Conservation (phyloP, 2,113 vertebrate genomes). For the Scomber colias region DNA sequence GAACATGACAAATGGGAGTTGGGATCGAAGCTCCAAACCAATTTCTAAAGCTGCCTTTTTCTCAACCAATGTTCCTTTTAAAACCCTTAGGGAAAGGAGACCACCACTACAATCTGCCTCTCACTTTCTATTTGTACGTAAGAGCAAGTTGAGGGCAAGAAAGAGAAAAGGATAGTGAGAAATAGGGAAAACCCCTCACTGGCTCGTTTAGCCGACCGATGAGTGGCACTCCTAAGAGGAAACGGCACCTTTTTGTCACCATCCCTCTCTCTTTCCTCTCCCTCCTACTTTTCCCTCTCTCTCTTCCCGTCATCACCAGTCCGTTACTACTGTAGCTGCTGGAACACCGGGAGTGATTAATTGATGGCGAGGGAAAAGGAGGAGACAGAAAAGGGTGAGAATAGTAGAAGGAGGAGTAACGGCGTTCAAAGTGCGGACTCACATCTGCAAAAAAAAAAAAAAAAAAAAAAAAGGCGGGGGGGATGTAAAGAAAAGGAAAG, state of each 20-base stretch:
- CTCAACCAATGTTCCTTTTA: slow-evolving; percentile 59
- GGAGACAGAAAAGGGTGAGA: slow-evolving; percentile 50
- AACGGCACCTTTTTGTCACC: slow-evolving; percentile 68
- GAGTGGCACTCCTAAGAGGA: slow-evolving; percentile 65
- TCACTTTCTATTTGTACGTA: slow-evolving; percentile 57
- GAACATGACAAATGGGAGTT: slow-evolving; percentile 76
- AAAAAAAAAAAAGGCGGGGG: not conserved
- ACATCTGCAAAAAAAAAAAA: slow-evolving; percentile 36
- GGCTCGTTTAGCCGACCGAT: slow-evolving; percentile 38
- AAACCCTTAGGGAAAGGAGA: slow-evolving; percentile 52
- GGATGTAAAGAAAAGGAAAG: slow-evolving; percentile 56
- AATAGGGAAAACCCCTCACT: slow-evolving; percentile 13
- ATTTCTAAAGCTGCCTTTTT: slow-evolving; percentile 76
- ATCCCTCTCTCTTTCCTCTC: slow-evolving; percentile 40
- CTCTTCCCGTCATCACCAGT: slow-evolving; percentile 51
- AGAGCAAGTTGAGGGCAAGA: slow-evolving; percentile 26
- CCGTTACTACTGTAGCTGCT: slow-evolving; percentile 30
- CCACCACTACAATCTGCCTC: slow-evolving; percentile 56
- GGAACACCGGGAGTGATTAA: slow-evolving; percentile 54
- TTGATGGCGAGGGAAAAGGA: slow-evolving; percentile 51
- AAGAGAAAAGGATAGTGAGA: slow-evolving; percentile 27
- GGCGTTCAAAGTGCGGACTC: slow-evolving; percentile 24
- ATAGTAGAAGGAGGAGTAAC: not conserved
- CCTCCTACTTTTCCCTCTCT: slow-evolving; percentile 26
- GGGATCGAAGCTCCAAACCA: slow-evolving; percentile 68